Conservation (phyloP, 2,888 invertebrate genomes). For the Drosophila mercatorum region DNA sequence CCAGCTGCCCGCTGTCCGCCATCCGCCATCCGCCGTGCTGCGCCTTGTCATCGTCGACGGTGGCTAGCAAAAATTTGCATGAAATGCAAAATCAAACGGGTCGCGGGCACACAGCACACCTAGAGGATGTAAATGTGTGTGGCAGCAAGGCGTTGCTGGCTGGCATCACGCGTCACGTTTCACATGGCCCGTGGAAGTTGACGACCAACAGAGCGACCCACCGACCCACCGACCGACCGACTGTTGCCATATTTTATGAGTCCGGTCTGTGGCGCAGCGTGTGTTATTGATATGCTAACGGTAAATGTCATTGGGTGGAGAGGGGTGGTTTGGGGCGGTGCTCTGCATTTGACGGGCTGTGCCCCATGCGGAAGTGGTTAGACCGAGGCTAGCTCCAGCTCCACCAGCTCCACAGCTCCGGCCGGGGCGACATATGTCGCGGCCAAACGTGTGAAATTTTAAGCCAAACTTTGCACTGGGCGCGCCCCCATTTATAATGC, state of each 20-base stretch:
- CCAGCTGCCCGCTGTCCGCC: not conserved
- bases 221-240: slow-evolving; percentile 25
- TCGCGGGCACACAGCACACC: slow-evolving; percentile 36
- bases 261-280: slow-evolving; percentile 63
- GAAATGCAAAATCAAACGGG: slow-evolving; percentile 76
- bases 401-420: slow-evolving; percentile 13
- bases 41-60: slow-evolving; percentile 47
- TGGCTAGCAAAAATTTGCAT: slow-evolving; percentile 75
- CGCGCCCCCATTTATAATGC: slow-evolving; percentile 56
- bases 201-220: slow-evolving; percentile 36
- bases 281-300: slow-evolving; percentile 81
- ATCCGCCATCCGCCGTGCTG: slow-evolving; percentile 21
- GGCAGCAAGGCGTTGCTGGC: slow-evolving; percentile 19
- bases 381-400: slow-evolving; percentile 14
- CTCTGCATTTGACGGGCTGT: slow-evolving; percentile 70
- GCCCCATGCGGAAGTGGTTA: slow-evolving; percentile 72
- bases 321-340: not conserved
- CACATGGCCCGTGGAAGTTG: slow-evolving; percentile 66
- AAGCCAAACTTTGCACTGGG: slow-evolving; percentile 52
- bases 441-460: slow-evolving; percentile 75
- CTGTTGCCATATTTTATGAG: slow-evolving; percentile 75
- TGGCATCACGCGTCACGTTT: slow-evolving; percentile 62
- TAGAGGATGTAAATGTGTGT: not conserved
- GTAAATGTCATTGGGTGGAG: slow-evolving; percentile 59
- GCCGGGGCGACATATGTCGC: slow-evolving; percentile 65